phyloP scores from a whole-genome alignment of 2,888 invertebrate genomes.

The Malthinus flaveolus region DNA sequence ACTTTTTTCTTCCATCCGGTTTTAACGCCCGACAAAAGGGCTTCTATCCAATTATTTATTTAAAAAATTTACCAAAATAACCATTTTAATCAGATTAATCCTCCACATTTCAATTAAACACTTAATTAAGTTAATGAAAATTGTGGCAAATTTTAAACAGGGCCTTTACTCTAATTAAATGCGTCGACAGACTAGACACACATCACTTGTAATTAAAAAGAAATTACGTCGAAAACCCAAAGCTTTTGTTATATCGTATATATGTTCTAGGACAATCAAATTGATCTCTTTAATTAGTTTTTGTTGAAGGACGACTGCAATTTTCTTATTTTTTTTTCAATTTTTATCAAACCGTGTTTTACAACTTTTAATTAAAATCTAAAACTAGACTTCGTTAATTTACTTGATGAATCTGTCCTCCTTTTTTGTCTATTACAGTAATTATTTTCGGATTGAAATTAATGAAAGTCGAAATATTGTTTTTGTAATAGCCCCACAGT shows the following conservation, averaged over 20 bases:
- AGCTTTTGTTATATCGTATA: neutral
- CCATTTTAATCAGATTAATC: too few relatives aligned
- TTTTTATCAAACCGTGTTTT: neutral
- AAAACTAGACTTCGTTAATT: neutral
- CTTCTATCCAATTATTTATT: too few relatives aligned
- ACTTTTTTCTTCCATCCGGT: too few relatives aligned
- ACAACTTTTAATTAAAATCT: conserved; percentile 12
- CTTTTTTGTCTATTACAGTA: neutral
- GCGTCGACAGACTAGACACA: conserved; percentile 12
- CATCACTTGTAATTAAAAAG: conserved; percentile 4
- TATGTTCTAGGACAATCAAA: conserved; percentile 4
- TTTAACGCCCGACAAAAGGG: too few relatives aligned
- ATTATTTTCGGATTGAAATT: too few relatives aligned
- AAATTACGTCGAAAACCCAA: neutral
- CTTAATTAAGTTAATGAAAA: too few relatives aligned
- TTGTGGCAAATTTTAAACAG: too few relatives aligned
- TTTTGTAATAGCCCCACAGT: too few relatives aligned
- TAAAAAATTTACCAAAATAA: too few relatives aligned
- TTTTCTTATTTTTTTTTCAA: neutral
- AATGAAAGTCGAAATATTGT: too few relatives aligned
- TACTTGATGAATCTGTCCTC: neutral
- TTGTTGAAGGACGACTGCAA: neutral
- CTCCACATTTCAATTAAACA: too few relatives aligned
- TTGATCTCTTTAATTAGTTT: conserved; percentile 9
- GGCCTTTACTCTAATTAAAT: conserved; percentile 6